A percentile compares a stretch with the other conserved stretches of the same genome.
phyloP scores from a whole-genome alignment of 1,140 invertebrate genomes.

The Drosophila arizonae region DNA sequence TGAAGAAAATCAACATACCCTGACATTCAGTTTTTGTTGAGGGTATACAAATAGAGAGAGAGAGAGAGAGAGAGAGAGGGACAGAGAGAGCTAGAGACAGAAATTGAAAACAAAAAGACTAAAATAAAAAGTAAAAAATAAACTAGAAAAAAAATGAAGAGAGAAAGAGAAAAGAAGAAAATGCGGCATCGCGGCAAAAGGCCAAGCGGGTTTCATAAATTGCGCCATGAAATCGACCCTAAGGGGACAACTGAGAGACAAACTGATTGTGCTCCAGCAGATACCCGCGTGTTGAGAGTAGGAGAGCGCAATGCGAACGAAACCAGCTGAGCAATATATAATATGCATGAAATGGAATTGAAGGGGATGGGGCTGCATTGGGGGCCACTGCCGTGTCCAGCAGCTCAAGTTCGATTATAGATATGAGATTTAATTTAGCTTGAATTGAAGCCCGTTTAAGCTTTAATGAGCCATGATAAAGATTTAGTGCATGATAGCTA shows the following conservation, averaged over 20 bases:
- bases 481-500: neutral
- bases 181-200: conserved; percentile 58
- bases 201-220: conserved; percentile 72
- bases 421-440: neutral
- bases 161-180: conserved; percentile 29
- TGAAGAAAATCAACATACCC: no score
- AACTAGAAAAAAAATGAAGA: conserved; percentile 28
- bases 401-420: no score
- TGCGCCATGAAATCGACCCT: conserved; percentile 55
- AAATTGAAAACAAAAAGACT: neutral
- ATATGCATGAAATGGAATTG: no score
- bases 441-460: neutral
- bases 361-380: no score
- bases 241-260: conserved; percentile 35
- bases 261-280: conserved; percentile 32
- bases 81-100: no score
- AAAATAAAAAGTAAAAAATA: conserved; percentile 12
- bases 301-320: conserved; percentile 4
- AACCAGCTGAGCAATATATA: neutral
- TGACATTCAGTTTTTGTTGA: no score
- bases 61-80: no score
- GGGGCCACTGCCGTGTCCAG: no score
- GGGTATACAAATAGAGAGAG: no score
- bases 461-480: neutral
- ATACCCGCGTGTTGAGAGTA: conserved; percentile 19